Conservation (phyloP, 2,888 invertebrate species). For the Spodoptera picta region DNA sequence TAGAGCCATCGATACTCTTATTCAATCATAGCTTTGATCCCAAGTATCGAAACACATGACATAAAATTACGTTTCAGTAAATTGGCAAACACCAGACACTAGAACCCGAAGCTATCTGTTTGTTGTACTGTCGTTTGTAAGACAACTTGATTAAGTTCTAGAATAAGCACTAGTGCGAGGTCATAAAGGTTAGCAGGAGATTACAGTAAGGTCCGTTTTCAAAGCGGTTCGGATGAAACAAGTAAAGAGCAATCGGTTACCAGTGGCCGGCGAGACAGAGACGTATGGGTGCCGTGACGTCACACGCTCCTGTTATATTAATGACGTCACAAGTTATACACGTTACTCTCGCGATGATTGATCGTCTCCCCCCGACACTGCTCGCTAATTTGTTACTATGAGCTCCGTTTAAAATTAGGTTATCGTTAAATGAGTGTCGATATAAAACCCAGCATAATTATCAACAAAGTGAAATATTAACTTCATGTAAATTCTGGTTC, state of each 20-base stretch:
- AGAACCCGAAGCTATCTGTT: too few relatives aligned
- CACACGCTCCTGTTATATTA: conserved; percentile 57
- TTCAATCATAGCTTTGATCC: too few relatives aligned
- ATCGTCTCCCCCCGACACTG: conserved; percentile 37
- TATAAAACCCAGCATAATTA: too few relatives aligned
- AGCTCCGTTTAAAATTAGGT: conserved; percentile 31
- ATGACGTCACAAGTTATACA: conserved; percentile 57
- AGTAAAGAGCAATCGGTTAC: conserved; percentile 52
- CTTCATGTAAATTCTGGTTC: too few relatives aligned
- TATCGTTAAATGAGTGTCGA: neutral
- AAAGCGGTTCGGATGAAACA: conserved; percentile 41
- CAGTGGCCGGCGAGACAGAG: conserved; percentile 52
- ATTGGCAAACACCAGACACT: too few relatives aligned
- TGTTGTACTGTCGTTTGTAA: too few relatives aligned
- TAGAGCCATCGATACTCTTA: too few relatives aligned
- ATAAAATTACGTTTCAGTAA: too few relatives aligned
- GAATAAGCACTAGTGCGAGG: too few relatives aligned
- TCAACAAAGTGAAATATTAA: too few relatives aligned
- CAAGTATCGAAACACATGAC: too few relatives aligned
- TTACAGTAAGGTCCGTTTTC: conserved; percentile 11
- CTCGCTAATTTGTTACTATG: conserved; percentile 28
- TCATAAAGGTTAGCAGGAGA: neutral
- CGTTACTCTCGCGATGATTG: conserved; percentile 50
- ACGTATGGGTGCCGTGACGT: conserved; percentile 54
- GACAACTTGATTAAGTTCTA: too few relatives aligned